These are phyloP conservation scores for Xanthostigma xanthostigma DNA, from an alignment of 2,888 invertebrate genomes.

Conservation along the genomic window DNA sequence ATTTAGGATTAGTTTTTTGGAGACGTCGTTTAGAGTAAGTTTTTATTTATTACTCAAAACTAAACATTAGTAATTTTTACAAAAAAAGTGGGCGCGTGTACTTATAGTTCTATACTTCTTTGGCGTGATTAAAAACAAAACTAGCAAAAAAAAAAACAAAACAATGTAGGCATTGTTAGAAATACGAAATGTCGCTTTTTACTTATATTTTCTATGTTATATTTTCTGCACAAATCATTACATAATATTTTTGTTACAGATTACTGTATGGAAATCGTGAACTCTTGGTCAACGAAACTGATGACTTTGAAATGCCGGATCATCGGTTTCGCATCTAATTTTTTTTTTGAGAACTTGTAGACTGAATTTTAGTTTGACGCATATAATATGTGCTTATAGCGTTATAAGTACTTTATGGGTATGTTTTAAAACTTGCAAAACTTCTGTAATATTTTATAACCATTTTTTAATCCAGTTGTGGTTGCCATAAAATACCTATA, in stretches of 20 bases:
- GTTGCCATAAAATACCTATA: too few relatives aligned
- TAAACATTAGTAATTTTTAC: too few relatives aligned
- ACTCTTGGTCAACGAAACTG: slow-evolving; percentile 30
- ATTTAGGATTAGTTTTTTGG: slow-evolving; percentile 27
- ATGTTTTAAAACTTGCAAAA: too few relatives aligned
- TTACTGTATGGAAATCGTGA: slow-evolving; percentile 29
- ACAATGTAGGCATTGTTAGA: too few relatives aligned
- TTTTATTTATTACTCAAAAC: slow-evolving; percentile 5
- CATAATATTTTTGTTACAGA: slow-evolving; percentile 19
- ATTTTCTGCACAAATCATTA: slow-evolving; percentile 2
- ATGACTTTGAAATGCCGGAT: slow-evolving; percentile 26
- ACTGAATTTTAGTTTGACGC: not conserved
- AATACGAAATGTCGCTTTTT: too few relatives aligned
- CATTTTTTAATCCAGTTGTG: too few relatives aligned
- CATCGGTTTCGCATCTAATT: not conserved
- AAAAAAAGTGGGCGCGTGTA: too few relatives aligned
- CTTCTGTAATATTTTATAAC: too few relatives aligned
- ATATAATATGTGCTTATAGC: not conserved
- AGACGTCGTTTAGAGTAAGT: slow-evolving; percentile 31
- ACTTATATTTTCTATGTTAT: not conserved
- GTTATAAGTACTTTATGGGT: not conserved
- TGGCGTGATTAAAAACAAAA: too few relatives aligned
- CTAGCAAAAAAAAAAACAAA: too few relatives aligned
- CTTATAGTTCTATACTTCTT: too few relatives aligned
- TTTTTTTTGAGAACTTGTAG: slow-evolving; percentile 23